Percentiles rank a stretch among this genome's conserved stretches.
Conservation (phyloP, 2,888 invertebrate genomes). For the Mesorhabditis sp. region DNA sequence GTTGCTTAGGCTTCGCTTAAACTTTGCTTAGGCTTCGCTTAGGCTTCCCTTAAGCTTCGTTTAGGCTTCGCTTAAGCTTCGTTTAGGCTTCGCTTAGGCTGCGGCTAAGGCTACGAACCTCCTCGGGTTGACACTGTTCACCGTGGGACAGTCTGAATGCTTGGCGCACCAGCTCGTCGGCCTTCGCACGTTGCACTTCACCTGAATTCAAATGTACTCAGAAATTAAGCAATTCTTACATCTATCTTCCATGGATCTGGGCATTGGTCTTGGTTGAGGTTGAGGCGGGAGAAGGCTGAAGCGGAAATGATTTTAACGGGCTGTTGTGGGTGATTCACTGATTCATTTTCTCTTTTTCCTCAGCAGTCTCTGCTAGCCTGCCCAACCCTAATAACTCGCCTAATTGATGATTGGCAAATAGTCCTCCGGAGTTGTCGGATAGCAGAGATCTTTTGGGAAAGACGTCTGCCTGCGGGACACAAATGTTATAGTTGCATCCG, state of each 20-base stretch:
- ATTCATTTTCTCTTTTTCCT: background rate
- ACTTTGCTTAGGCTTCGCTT: too few species aligned
- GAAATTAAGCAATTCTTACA: background rate
- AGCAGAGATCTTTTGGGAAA: too few species aligned
- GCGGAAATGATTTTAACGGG: background rate
- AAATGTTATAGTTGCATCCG: constrained; percentile 41
- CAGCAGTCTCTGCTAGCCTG: background rate
- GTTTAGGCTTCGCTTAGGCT: too few species aligned
- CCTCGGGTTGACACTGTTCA: background rate
- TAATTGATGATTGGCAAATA: too few species aligned
- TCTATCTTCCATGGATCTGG: constrained; percentile 5
- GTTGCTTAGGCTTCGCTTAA: too few species aligned
- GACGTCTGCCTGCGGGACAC: constrained; percentile 18
- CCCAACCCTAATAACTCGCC: background rate
- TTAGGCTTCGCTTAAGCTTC: too few species aligned
- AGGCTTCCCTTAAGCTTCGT: too few species aligned
- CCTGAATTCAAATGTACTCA: background rate
- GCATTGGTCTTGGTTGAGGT: background rate
- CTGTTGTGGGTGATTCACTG: background rate
- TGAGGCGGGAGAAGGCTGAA: constrained; percentile 2
- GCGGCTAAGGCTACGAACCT: background rate
- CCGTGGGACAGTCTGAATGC: background rate
- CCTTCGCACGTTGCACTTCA: background rate
- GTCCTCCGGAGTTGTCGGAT: too few species aligned
- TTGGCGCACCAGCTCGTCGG: constrained; percentile 1